phyloP scores from a whole-genome alignment of 2,888 invertebrate species.

The Acleris holmiana region DNA sequence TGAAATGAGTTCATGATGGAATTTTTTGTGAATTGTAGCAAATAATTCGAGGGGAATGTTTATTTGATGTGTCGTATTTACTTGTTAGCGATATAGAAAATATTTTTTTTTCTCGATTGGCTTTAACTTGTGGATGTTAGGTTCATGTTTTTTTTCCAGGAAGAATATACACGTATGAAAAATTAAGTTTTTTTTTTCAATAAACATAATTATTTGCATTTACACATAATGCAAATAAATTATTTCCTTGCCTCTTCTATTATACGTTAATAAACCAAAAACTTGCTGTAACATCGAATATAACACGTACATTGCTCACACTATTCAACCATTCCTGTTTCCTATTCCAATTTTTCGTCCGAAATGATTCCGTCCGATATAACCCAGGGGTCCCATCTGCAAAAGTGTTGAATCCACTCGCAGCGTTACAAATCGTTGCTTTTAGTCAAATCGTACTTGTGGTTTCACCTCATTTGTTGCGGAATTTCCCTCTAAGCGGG shows the following conservation, averaged over 20 bases:
- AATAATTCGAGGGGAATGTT: background rate
- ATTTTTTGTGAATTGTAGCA: conserved; percentile 18
- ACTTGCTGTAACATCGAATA: no score
- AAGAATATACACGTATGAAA: no score
- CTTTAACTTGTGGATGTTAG: background rate
- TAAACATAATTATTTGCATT: no score
- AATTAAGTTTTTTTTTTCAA: no score
- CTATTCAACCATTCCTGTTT: background rate
- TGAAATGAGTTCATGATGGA: conserved; percentile 21
- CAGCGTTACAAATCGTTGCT: conserved; percentile 50
- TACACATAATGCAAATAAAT: no score
- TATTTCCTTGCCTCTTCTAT: no score
- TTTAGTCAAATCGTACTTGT: conserved; percentile 49
- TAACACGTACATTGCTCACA: background rate
- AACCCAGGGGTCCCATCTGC: conserved; percentile 34
- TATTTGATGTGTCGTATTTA: conserved; percentile 7
- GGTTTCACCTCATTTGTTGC: conserved; percentile 39
- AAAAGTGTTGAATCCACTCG: conserved; percentile 37
- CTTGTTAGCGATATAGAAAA: background rate
- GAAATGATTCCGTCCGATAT: conserved; percentile 18
- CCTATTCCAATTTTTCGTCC: conserved; percentile 18
- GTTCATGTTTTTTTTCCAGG: background rate
- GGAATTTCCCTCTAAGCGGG: conserved; percentile 18
- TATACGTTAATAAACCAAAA: no score
- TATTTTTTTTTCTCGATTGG: background rate